Evolutionary conservation across 2,888 invertebrate species (phyloP).

Genomic region (Meliscaeva auricollis): DNA sequence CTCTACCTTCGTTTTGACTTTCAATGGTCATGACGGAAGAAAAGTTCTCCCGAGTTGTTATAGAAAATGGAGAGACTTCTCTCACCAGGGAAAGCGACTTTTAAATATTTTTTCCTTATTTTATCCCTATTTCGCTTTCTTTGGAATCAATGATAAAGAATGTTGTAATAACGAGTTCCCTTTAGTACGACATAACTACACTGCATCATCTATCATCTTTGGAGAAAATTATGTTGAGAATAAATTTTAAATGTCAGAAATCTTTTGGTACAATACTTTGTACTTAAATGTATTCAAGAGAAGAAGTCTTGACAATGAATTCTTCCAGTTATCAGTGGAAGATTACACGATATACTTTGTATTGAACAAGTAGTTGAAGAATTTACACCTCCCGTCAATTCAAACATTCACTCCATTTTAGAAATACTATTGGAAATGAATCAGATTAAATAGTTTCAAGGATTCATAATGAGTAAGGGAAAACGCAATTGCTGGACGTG

Average conservation of each 20-base stretch:
- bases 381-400: no score
- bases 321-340: no score
- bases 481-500: constrained; percentile 61
- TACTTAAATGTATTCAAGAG: no score
- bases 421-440: background rate
- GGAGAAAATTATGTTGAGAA: background rate
- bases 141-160: constrained; percentile 38
- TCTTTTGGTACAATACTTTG: no score
- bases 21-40: constrained; percentile 3
- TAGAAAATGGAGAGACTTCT: background rate
- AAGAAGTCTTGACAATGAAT: no score
- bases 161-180: constrained; percentile 31
- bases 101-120: constrained; percentile 31
- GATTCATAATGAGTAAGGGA: constrained; percentile 63
- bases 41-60: background rate
- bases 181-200: background rate
- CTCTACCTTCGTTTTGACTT: background rate
- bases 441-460: constrained; percentile 68
- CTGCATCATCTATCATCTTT: background rate
- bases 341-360: no score
- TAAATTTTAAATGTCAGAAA: no score
- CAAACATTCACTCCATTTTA: background rate
- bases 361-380: no score
- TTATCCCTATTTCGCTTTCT: constrained; percentile 39
- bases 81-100: constrained; percentile 29